Percentiles rank a stretch among this genome's conserved stretches.
phyloP scores from a whole-genome alignment of 2,888 invertebrate species.

The Pristionchus maxplancki region DNA sequence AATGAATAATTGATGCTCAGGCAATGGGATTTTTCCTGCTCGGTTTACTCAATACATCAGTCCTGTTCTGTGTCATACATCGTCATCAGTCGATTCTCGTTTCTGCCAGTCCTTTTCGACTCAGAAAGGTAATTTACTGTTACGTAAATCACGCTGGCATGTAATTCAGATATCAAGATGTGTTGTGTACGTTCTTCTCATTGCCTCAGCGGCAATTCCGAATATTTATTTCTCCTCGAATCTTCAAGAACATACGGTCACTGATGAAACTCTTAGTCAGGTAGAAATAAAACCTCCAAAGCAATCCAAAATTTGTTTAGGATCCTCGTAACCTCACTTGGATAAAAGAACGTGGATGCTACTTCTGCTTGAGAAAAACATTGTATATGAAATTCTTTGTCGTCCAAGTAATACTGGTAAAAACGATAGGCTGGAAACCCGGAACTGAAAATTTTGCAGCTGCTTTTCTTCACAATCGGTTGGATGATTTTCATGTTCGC shows the following conservation, averaged over 20 bases:
- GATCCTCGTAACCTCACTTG: background rate
- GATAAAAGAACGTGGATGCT: background rate
- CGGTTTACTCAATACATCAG: background rate
- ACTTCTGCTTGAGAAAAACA: background rate
- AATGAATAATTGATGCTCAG: background rate
- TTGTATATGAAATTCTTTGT: background rate
- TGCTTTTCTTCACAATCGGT: background rate
- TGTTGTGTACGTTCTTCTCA: background rate
- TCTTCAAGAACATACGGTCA: background rate
- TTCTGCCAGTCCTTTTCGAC: background rate
- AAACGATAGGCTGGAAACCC: too few species aligned
- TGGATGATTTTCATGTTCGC: background rate
- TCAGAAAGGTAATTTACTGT: background rate
- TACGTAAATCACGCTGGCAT: background rate
- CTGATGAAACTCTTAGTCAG: background rate
- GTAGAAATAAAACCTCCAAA: background rate
- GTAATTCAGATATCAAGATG: background rate
- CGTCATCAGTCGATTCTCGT: background rate
- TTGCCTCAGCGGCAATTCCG: background rate
- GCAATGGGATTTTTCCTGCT: background rate
- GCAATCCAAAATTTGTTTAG: background rate
- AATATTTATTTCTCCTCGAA: background rate
- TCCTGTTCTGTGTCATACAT: background rate
- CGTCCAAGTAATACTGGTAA: background rate
- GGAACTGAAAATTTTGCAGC: background rate